Evolutionary conservation across 2,888 invertebrate genomes (phyloP).

Genomic region (Perizoma affinitatum): DNA sequence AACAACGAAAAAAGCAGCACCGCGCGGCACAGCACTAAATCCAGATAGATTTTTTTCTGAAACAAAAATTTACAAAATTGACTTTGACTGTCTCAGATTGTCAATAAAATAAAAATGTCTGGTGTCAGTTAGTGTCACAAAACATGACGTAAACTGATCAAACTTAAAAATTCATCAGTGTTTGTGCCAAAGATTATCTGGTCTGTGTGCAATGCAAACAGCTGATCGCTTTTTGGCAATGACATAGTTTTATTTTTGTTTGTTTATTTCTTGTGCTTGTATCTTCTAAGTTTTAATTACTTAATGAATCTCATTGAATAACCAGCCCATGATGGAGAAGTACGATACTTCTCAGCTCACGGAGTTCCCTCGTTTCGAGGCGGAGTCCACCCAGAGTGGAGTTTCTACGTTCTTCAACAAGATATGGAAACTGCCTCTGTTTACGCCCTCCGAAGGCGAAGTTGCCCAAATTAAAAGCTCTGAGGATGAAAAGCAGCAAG

Average conservation of each 20-base stretch:
- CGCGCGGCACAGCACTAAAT: neutral
- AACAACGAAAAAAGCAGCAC: neutral
- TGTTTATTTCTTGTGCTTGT: no score
- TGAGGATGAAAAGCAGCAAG: slow-evolving; percentile 49
- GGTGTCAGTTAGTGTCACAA: no score
- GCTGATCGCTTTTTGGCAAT: no score
- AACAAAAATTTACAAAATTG: no score
- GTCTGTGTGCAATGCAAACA: no score
- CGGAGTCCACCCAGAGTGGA: slow-evolving; percentile 89
- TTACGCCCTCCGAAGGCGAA: slow-evolving; percentile 73
- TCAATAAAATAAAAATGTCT: no score
- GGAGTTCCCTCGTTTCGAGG: slow-evolving; percentile 86
- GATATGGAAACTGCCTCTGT: slow-evolving; percentile 88
- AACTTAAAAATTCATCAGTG: no score
- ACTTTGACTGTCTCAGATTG: no score
- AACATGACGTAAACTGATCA: no score
- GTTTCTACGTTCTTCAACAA: slow-evolving; percentile 90
- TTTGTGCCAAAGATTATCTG: no score
- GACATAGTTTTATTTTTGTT: no score
- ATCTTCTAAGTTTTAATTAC: no score
- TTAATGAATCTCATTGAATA: neutral
- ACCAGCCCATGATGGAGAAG: slow-evolving; percentile 64
- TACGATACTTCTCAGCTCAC: slow-evolving; percentile 77
- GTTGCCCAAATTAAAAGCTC: slow-evolving; percentile 51
- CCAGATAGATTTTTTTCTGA: neutral